Percentiles rank a stretch among this genome's conserved stretches.
These are phyloP conservation scores for Tiphia femorata DNA, from an alignment of 2,888 invertebrate species.

Conservation along the genomic window DNA sequence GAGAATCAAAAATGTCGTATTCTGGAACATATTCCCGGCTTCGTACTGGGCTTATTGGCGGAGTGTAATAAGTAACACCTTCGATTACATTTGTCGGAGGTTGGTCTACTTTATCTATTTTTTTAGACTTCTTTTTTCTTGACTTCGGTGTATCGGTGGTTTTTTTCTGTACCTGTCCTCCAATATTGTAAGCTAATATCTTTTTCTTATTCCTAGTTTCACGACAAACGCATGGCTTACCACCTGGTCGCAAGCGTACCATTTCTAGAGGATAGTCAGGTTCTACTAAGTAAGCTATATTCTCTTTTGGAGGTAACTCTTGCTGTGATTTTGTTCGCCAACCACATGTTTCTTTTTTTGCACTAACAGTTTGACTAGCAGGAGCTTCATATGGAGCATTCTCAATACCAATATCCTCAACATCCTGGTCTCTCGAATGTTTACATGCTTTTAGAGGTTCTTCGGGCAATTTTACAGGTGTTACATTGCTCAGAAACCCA, in stretches of 20 bases:
- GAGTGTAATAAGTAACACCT: slow-evolving; percentile 51
- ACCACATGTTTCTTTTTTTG: slow-evolving; percentile 50
- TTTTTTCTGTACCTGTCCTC: slow-evolving; percentile 30
- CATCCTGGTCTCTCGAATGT: too few relatives aligned
- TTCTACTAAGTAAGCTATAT: slow-evolving; percentile 49
- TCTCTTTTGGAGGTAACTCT: slow-evolving; percentile 47
- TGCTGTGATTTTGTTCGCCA: slow-evolving; percentile 52
- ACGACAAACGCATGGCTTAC: slow-evolving; percentile 56
- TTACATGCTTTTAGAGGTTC: slow-evolving; percentile 17
- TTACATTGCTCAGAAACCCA: slow-evolving; percentile 32
- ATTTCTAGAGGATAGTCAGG: slow-evolving; percentile 43
- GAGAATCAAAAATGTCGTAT: slow-evolving; percentile 50
- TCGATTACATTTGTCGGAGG: slow-evolving; percentile 47
- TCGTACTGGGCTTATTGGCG: slow-evolving; percentile 50
- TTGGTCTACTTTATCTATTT: slow-evolving; percentile 13
- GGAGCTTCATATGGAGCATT: too few relatives aligned
- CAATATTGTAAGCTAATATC: slow-evolving; percentile 45
- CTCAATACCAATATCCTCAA: too few relatives aligned
- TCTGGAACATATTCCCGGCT: slow-evolving; percentile 61
- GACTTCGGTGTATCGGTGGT: slow-evolving; percentile 1
- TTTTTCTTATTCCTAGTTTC: slow-evolving; percentile 56
- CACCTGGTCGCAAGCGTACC: slow-evolving; percentile 49
- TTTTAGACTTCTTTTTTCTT: slow-evolving; percentile 6
- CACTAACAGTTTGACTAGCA: too few relatives aligned
- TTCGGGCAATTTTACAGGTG: slow-evolving; percentile 37